These are phyloP conservation scores for human (Homo sapiens) DNA, from an alignment of 2,113 vertebrate species.

Conservation along the genomic window DNA sequence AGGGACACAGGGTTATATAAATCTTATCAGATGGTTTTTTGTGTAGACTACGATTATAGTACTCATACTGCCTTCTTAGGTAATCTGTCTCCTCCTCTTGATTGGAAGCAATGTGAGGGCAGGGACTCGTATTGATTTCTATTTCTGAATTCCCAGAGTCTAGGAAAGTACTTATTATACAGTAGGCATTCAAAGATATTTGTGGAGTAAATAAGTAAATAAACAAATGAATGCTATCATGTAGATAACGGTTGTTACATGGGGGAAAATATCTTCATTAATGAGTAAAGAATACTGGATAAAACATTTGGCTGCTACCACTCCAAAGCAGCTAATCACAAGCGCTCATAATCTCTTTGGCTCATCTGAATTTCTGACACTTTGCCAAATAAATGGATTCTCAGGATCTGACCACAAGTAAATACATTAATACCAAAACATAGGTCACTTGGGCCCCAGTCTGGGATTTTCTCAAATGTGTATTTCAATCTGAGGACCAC, in stretches of 20 bases:
- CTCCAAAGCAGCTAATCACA: background rate
- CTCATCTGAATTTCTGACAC: background rate
- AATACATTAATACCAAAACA: conserved; percentile 30
- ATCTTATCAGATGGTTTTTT: background rate
- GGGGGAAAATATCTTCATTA: background rate
- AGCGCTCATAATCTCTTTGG: background rate
- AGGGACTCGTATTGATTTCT: background rate
- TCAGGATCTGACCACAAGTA: background rate
- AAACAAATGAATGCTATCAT: background rate
- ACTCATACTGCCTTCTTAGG: background rate
- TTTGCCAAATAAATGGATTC: conserved; percentile 28
- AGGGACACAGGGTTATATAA: background rate
- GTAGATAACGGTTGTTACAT: background rate
- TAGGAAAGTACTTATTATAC: background rate
- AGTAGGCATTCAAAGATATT: background rate
- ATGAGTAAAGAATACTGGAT: background rate
- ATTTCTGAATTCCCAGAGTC: background rate
- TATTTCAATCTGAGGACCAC: background rate
- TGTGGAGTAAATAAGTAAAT: background rate
- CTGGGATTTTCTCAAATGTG: background rate
- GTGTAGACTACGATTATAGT: background rate
- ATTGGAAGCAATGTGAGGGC: background rate
- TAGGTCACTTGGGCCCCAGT: background rate
- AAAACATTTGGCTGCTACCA: background rate
- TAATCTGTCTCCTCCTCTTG: background rate